These are phyloP conservation scores for Rhabdomys dilectus DNA, from an alignment of 2,113 vertebrate species.

Conservation along the genomic window DNA sequence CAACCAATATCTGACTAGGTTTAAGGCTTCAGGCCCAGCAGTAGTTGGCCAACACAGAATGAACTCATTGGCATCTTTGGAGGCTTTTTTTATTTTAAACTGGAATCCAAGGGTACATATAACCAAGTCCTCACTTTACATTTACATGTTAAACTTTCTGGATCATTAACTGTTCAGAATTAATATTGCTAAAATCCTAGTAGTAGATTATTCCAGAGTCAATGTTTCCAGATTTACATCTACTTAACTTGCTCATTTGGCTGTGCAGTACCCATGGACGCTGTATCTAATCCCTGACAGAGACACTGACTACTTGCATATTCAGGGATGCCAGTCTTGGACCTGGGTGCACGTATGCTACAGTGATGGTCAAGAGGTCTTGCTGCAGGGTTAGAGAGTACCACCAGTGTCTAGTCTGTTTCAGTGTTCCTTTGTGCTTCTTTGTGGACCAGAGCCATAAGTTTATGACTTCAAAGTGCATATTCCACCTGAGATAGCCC, in stretches of 20 bases:
- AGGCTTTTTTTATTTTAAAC: neutral
- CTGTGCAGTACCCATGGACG: neutral
- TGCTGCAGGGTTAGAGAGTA: constrained; percentile 93
- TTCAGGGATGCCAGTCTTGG: neutral
- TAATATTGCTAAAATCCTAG: constrained; percentile 15
- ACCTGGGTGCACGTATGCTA: neutral
- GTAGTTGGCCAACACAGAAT: neutral
- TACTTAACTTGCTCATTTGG: neutral
- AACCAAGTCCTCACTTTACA: constrained; percentile 39
- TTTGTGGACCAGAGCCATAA: constrained; percentile 90
- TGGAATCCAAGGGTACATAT: constrained; percentile 55
- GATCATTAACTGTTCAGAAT: constrained; percentile 48
- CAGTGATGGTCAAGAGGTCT: constrained; percentile 79
- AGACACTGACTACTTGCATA: neutral
- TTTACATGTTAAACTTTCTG: constrained; percentile 58
- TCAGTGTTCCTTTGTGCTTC: constrained; percentile 83
- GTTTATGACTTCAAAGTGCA: constrained; percentile 92
- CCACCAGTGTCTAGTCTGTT: constrained; percentile 90
- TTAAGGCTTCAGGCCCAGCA: neutral
- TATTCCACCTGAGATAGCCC: constrained; percentile 95
- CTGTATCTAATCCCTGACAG: neutral
- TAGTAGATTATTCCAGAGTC: constrained; percentile 59
- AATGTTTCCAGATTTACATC: neutral
- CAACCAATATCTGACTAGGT: neutral
- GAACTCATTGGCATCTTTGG: neutral